These are phyloP conservation scores for Alcedo quadribrachys DNA, from an alignment of 2,797 vertebrate species.

Conservation along the genomic window DNA sequence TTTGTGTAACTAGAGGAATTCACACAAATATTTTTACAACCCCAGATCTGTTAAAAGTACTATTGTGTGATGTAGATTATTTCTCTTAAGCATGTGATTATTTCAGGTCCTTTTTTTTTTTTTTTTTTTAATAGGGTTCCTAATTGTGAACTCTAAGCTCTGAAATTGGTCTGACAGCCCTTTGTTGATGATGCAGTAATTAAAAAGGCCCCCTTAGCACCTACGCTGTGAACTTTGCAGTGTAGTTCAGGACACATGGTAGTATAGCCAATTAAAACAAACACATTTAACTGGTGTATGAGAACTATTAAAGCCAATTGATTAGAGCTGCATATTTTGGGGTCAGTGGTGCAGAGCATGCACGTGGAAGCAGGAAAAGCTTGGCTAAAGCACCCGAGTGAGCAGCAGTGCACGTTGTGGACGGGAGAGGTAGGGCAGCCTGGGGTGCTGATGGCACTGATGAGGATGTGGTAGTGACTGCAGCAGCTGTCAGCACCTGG, in stretches of 20 bases:
- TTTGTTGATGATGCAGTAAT: constrained; percentile 80
- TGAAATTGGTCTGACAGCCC: constrained; percentile 77
- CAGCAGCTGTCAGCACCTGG: constrained; percentile 61
- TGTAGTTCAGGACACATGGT: constrained; percentile 77
- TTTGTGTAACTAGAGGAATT: neutral
- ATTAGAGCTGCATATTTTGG: constrained; percentile 80
- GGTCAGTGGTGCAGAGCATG: constrained; percentile 74
- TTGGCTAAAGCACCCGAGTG: constrained; percentile 69
- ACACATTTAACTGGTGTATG: constrained; percentile 78
- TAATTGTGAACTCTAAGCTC: constrained; percentile 74
- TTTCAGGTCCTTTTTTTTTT: neutral
- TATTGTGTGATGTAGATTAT: neutral
- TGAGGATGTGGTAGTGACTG: constrained; percentile 67
- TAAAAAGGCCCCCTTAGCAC: constrained; percentile 79
- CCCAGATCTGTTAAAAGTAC: neutral
- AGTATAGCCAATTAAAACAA: constrained; percentile 81
- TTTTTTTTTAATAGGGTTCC: constrained; percentile 48
- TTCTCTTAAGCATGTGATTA: neutral
- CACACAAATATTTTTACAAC: neutral
- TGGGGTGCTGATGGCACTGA: constrained; percentile 71
- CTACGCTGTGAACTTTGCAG: constrained; percentile 78
- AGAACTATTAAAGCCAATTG: constrained; percentile 80
- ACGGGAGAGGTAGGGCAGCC: constrained; percentile 60
- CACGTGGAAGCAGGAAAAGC: constrained; percentile 77
- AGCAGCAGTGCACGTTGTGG: constrained; percentile 62